A percentile compares a stretch with the other conserved stretches of the same genome.
Conservation (phyloP, 37 sponge, comb jelly and placozoan genomes). For the Agelas oroides region DNA sequence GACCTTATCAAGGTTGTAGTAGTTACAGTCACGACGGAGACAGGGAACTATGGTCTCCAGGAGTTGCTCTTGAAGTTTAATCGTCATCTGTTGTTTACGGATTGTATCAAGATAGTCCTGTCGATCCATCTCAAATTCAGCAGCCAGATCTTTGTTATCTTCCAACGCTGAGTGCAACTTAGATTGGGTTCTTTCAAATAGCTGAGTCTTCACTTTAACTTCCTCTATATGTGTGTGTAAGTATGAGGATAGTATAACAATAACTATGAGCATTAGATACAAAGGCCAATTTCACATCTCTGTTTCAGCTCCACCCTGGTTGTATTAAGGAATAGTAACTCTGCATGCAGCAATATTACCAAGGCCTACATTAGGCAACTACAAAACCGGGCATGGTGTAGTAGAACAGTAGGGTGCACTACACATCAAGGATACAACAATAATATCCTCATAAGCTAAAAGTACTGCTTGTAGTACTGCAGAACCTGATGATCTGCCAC, state of each 20-base stretch:
- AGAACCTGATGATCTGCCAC: too few relatives aligned
- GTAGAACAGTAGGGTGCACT: too few relatives aligned
- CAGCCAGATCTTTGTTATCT: constrained; percentile 85
- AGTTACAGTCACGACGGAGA: constrained; percentile 95
- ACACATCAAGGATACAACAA: too few relatives aligned
- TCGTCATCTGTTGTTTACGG: constrained; percentile 56
- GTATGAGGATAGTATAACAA: too few relatives aligned
- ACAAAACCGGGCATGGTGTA: too few relatives aligned
- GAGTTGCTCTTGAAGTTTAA: constrained; percentile 83
- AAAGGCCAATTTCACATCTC: neutral
- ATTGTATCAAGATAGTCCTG: constrained; percentile 91
- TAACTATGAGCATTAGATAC: too few relatives aligned
- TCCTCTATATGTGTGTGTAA: constrained; percentile 77
- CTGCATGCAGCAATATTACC: too few relatives aligned
- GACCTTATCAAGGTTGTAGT: constrained; percentile 92
- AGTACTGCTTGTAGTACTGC: too few relatives aligned
- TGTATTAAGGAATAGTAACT: too few relatives aligned
- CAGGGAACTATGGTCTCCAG: constrained; percentile 74
- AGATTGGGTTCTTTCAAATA: constrained; percentile 38
- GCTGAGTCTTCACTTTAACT: constrained; percentile 67
- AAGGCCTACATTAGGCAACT: too few relatives aligned
- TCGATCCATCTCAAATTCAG: constrained; percentile 91
- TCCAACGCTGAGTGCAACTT: constrained; percentile 70
- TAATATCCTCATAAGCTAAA: too few relatives aligned
- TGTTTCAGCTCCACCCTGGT: neutral